A percentile compares a stretch with the other conserved stretches of the same genome.
Evolutionary conservation across 2,113 vertebrate species (phyloP).

Genomic region (Colistium nudipinnis): DNA sequence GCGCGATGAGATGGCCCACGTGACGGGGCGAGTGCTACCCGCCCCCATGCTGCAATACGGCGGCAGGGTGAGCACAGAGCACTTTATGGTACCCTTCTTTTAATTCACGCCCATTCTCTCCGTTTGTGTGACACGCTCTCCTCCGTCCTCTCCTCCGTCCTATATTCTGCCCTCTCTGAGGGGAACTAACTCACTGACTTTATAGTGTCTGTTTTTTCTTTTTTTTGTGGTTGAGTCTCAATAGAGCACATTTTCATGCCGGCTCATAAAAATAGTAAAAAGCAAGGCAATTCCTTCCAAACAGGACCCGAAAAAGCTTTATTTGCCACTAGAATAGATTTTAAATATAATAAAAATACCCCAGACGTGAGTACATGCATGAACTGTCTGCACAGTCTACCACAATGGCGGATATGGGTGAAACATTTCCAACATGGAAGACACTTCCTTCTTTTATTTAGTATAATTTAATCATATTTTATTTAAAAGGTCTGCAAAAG

Average conservation of each 20-base stretch:
- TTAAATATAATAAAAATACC: neutral
- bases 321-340: neutral
- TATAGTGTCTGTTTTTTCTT: constrained; percentile 32
- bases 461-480: neutral
- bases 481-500: neutral
- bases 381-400: neutral
- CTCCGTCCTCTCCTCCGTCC: constrained; percentile 28
- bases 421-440: neutral
- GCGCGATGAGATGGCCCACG: constrained; percentile 98
- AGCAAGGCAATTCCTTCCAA: neutral
- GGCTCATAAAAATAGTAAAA: neutral
- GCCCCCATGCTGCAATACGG: constrained; percentile 98
- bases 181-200: constrained; percentile 71
- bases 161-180: constrained; percentile 30
- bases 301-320: neutral
- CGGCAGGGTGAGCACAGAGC: constrained; percentile 94
- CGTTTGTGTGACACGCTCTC: constrained; percentile 74
- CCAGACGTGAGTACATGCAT: constrained; percentile 12
- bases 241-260: constrained; percentile 7
- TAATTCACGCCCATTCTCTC: constrained; percentile 84
- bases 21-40: constrained; percentile 96
- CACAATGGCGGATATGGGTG: neutral
- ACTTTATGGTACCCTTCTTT: constrained; percentile 87
- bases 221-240: constrained; percentile 56
- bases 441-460: too few relatives aligned